phyloP scores from a whole-genome alignment of 2,888 invertebrate genomes.

The Mylabris sibirica region DNA sequence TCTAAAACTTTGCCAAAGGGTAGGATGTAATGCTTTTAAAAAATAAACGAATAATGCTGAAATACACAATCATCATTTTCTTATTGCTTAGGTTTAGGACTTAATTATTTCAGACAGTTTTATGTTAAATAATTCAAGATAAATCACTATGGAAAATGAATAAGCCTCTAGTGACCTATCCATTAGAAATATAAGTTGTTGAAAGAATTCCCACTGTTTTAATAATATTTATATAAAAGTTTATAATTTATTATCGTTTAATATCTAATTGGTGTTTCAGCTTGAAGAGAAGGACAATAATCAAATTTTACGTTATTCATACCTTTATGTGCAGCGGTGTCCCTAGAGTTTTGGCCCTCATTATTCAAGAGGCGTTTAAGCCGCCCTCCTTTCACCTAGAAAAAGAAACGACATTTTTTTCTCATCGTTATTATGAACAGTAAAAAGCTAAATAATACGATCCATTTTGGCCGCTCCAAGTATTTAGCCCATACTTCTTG shows the following conservation, averaged over 20 bases:
- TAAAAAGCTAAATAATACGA: too few relatives aligned
- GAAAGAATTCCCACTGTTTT: conserved; percentile 36
- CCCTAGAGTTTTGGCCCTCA: too few relatives aligned
- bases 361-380: too few relatives aligned
- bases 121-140: conserved; percentile 33
- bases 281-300: conserved; percentile 27
- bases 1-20: conserved; percentile 19
- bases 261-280: conserved; percentile 18
- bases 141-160: conserved; percentile 32
- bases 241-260: conserved; percentile 25
- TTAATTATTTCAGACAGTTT: conserved; percentile 33
- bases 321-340: too few relatives aligned
- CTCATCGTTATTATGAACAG: too few relatives aligned
- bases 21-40: conserved; percentile 15
- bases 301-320: conserved; percentile 32
- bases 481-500: too few relatives aligned
- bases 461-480: too few relatives aligned
- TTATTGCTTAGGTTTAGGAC: neutral
- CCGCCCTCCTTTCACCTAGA: too few relatives aligned
- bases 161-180: conserved; percentile 34
- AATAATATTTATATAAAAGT: conserved; percentile 27
- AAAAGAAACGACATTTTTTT: too few relatives aligned
- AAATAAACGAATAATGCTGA: neutral
- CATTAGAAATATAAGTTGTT: conserved; percentile 33
- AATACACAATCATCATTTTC: neutral